Base-by-base conservation (phyloP, 2,888 invertebrate genomes). In the Muschampia plurimacula region DNA sequence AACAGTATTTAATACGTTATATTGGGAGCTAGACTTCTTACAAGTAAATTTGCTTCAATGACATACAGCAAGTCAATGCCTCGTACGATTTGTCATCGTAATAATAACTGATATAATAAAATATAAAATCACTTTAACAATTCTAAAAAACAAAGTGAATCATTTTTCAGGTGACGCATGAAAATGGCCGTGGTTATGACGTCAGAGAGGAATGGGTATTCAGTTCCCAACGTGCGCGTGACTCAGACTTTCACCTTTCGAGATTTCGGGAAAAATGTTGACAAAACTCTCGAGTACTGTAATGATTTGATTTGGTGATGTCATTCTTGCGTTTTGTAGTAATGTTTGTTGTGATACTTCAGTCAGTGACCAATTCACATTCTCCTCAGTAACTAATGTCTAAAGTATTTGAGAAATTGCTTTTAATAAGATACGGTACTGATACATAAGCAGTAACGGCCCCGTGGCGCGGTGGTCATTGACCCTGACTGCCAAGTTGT, bases 131-230 rank as follows among this genome's bases (percentile, higher is more conserved):
- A 44, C n/a, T 6, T 49, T n/a, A n/a, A n/a, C 1, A 5, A 5
- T 7, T 5, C 4, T n/a, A 8, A 22, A 15, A 52, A 22, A 52
- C 7, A 15, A 52, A 15, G 6, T 52, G 52, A 52, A 52, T 52
- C 52, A 52, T 49, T 15, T 28, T 57, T 57, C 57, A 57, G 28
- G 57, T 57, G 57, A 57, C 57, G 57, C 57, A 57, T 57, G 57
- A 55, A 57, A 57, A 28, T 57, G 57, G 12, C 57, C 57, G 28
- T 22, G 57, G 1, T 10, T 12, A 28, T 57, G 57, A 57, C 57
- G 57, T 57, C 57, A 57, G 28, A 57, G 28, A 4, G 57, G 57
- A 57, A 28, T 55, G 22, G 55, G 22, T 22, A 22, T 13, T 52
- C 8, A 52, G 52, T 52, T 49, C 49, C 13, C 0, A 41, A 9